These are phyloP conservation scores for Megastigmus dorsalis DNA, from an alignment of 2,888 invertebrate species.

Conservation along the genomic window DNA sequence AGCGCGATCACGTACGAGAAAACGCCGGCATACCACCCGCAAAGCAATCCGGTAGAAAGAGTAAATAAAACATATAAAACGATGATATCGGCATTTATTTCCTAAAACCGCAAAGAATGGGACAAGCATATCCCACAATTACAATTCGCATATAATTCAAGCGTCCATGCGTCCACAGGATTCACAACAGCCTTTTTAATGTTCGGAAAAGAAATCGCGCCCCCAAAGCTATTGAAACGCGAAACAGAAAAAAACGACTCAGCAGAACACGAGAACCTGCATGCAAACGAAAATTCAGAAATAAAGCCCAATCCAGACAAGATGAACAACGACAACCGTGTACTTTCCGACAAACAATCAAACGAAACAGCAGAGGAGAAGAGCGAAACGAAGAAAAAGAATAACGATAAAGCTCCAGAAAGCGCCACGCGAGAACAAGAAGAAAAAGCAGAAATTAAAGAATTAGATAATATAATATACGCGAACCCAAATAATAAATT, in stretches of 20 bases:
- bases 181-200: neutral
- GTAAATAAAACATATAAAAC: neutral
- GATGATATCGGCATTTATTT: neutral
- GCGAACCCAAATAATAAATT: neutral
- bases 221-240: neutral
- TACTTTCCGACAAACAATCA: no score
- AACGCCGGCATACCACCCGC: neutral
- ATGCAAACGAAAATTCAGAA: no score
- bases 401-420: no score
- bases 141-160: neutral
- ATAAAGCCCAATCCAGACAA: no score
- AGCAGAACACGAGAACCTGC: no score
- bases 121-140: slow-evolving; percentile 3
- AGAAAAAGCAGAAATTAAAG: neutral
- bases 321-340: no score
- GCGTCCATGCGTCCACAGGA: neutral
- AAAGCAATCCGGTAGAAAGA: neutral
- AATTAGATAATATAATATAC: neutral
- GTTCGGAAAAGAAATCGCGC: neutral
- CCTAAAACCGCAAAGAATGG: slow-evolving; percentile 2
- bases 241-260: no score
- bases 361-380: no score
- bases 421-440: neutral
- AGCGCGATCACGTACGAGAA: neutral
- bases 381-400: no score